A percentile compares a stretch with the other conserved stretches of the same genome.
These are phyloP conservation scores for Tursiops truncatus DNA, from an alignment of 2,113 vertebrate genomes.

Conservation along the genomic window DNA sequence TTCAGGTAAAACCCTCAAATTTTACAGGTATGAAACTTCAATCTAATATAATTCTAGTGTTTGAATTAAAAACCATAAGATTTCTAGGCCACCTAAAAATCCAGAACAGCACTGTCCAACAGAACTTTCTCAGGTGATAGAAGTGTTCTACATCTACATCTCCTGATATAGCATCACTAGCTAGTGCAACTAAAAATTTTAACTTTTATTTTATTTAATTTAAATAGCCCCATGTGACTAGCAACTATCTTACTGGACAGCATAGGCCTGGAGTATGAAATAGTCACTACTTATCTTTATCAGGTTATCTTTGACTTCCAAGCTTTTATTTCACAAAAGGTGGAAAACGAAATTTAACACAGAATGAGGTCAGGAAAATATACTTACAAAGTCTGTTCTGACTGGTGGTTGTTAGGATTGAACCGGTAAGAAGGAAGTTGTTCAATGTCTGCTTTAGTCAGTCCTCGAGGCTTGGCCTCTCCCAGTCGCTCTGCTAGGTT, in stretches of 20 bases:
- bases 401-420: slow-evolving; percentile 98
- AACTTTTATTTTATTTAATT: background rate
- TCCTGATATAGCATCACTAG: background rate
- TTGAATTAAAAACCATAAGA: background rate
- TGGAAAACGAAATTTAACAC: background rate
- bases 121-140: background rate
- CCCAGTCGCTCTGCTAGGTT: slow-evolving; percentile 97
- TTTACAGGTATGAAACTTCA: background rate
- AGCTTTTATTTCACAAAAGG: slow-evolving; percentile 42
- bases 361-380: background rate
- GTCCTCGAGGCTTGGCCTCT: slow-evolving; percentile 96
- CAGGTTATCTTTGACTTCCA: background rate
- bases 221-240: background rate
- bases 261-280: background rate
- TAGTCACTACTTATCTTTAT: background rate
- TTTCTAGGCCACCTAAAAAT: background rate
- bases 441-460: slow-evolving; percentile 97
- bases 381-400: slow-evolving; percentile 97
- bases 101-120: background rate
- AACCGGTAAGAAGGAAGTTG: slow-evolving; percentile 98
- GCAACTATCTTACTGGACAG: background rate
- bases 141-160: background rate
- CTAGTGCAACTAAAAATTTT: background rate
- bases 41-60: background rate
- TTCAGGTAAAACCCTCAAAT: background rate